Base-by-base conservation (phyloP, 2,797 vertebrate genomes). In the Galago senegalensis region DNA sequence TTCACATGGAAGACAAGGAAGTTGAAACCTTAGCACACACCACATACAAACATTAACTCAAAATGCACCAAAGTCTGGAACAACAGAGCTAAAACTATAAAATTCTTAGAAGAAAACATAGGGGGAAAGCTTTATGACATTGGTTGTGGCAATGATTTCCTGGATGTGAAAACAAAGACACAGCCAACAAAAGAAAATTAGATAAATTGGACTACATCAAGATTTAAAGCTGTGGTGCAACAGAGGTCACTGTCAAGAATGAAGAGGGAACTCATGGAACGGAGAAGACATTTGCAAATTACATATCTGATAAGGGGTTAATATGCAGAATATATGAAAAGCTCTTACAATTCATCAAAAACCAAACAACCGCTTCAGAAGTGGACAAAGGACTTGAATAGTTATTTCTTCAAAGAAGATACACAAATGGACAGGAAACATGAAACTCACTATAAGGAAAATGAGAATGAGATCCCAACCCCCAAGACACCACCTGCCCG, bases 401-500 rank as follows among this genome's bases (percentile, higher is more conserved):
- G 25, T 23, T 12, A 1, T 25, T 72, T 37, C 40, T 70, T 9
- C 49, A 34, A 7, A 61, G 77, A 27, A 34, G 82, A 20, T 6
- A 5, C 0, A 5, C 3, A 2, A 46, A 9, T 11, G 13, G 72
- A 14, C n/a, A 18, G 0, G 2, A 20, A 14, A 23, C 1, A 2
- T 1, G 37, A 18, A 5, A 43, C 2, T 17, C 0, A 0, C 21
- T 2, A 3, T 7, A 2, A 61, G 90, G 65, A 18, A 60, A n/a
- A 14, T 3, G n/a, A 7, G 0, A 3, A 12, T 4, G 1, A 49
- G 53, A 3, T 9, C 10, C 0, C 23, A 4, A 12, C 1, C 23
- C 9, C 18, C 1, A 8, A 5, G 34, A 23, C 2, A 2, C 21
- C 0, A 0, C 70, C 37, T 13, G n/a, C 27, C 0, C 81, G 1